Percentiles rank a stretch among this genome's conserved stretches.
These are phyloP conservation scores for Musca domestica DNA, from an alignment of 1,140 invertebrate genomes.

Conservation along the genomic window DNA sequence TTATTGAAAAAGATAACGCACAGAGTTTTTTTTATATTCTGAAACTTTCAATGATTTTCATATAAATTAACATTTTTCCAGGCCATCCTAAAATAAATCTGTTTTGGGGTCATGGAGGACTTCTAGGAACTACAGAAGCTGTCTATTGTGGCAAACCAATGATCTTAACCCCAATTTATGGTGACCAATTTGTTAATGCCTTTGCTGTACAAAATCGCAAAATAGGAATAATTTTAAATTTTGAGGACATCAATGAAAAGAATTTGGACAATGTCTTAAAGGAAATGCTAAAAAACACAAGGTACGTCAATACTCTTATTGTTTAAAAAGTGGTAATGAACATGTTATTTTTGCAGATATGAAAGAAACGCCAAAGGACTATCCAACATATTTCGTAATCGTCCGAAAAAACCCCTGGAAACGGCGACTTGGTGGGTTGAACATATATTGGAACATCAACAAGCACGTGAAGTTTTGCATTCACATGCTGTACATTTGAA, in stretches of 20 bases:
- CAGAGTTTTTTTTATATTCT: no score
- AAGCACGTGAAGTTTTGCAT: slow-evolving; percentile 54
- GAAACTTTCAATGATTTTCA: no score
- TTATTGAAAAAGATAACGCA: no score
- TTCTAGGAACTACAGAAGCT: slow-evolving; percentile 71
- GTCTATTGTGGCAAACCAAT: slow-evolving; percentile 73
- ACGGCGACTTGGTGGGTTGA: slow-evolving; percentile 70
- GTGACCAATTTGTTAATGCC: slow-evolving; percentile 66
- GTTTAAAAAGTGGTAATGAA: not conserved
- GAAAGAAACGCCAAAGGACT: slow-evolving; percentile 55
- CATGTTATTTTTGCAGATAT: slow-evolving; percentile 45
- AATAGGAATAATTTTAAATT: slow-evolving; percentile 59
- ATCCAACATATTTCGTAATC: slow-evolving; percentile 63
- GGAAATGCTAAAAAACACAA: slow-evolving; percentile 30
- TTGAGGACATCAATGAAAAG: slow-evolving; percentile 36
- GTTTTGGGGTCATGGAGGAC: slow-evolving; percentile 74
- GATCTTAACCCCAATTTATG: slow-evolving; percentile 69
- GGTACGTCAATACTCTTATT: slow-evolving; percentile 25
- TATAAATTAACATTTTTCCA: no score
- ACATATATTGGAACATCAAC: slow-evolving; percentile 59
- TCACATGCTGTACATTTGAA: slow-evolving; percentile 53
- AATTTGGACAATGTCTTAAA: slow-evolving; percentile 26
- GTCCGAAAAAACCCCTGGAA: slow-evolving; percentile 61
- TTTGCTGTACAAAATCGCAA: slow-evolving; percentile 61
- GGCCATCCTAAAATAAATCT: slow-evolving; percentile 65